phyloP scores from a whole-genome alignment of 2,797 vertebrate genomes.

The Anniella stebbinsi region DNA sequence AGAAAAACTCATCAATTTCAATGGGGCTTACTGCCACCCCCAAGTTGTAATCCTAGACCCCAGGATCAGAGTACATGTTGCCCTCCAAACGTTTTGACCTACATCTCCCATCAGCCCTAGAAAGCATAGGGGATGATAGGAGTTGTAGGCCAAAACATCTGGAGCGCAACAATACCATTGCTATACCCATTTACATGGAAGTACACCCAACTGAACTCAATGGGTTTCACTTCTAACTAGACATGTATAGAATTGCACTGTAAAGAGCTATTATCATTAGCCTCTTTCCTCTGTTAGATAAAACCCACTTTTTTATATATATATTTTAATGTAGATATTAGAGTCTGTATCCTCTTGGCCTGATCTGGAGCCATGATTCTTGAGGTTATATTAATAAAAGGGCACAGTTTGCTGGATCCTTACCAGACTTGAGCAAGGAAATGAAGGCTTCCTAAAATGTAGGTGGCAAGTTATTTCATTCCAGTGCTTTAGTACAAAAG shows the following conservation, averaged over 20 bases:
- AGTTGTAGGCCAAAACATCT: no score
- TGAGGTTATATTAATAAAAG: constrained; percentile 1
- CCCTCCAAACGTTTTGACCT: no score
- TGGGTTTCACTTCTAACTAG: not conserved
- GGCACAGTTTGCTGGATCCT: not conserved
- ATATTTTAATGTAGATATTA: not conserved
- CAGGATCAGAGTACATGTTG: no score
- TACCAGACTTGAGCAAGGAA: not conserved
- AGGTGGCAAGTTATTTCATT: not conserved
- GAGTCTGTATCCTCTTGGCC: not conserved
- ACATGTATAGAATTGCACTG: not conserved
- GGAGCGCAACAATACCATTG: no score
- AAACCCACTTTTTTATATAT: not conserved
- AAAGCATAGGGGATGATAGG: no score
- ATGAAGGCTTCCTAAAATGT: constrained; percentile 2
- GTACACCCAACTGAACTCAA: not conserved
- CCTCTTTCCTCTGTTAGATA: not conserved
- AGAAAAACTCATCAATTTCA: not conserved
- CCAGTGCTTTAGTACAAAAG: not conserved
- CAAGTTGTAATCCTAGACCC: no score
- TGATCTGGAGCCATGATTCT: not conserved
- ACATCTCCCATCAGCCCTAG: no score
- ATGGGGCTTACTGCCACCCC: not conserved
- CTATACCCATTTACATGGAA: not conserved
- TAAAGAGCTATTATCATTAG: not conserved